phyloP scores from a whole-genome alignment of 2,113 vertebrate genomes.

The Podarcis muralis region DNA sequence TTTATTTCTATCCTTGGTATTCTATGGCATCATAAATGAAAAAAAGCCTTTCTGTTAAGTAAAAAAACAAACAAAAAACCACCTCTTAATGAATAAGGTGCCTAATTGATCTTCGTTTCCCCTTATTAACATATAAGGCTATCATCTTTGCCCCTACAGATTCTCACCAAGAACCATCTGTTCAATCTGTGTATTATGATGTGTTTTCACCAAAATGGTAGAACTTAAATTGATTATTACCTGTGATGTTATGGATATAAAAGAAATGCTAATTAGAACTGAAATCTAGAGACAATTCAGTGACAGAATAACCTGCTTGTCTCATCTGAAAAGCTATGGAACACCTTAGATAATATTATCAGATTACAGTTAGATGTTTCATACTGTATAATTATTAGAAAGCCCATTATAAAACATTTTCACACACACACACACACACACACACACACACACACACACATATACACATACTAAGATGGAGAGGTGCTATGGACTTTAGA shows the following conservation, averaged over 20 bases:
- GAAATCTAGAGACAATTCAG: conserved; percentile 4
- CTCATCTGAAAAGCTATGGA: conserved; percentile 14
- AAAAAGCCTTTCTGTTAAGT: conserved; percentile 56
- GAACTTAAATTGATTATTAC: conserved; percentile 39
- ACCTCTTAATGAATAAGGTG: conserved; percentile 47
- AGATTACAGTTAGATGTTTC: neutral
- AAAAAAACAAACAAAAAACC: conserved; percentile 37
- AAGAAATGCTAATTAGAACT: conserved; percentile 27
- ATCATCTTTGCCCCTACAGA: conserved; percentile 38
- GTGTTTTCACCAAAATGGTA: conserved; percentile 58
- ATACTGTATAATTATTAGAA: neutral
- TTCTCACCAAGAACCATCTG: conserved; percentile 57
- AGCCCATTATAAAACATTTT: conserved; percentile 32
- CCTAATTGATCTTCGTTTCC: conserved; percentile 52
- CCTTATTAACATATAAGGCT: conserved; percentile 40
- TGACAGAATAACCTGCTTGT: conserved; percentile 25
- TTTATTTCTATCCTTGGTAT: conserved; percentile 69
- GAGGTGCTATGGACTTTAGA: conserved; percentile 47
- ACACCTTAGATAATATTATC: conserved; percentile 5
- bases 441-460: neutral
- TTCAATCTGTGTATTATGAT: neutral
- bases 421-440: neutral
- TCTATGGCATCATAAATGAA: conserved; percentile 70
- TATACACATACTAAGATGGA: neutral
- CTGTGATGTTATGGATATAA: conserved; percentile 34